A percentile compares a stretch with the other conserved stretches of the same genome.
Conservation (phyloP, 2,797 vertebrate species). For the Meda fulgida region DNA sequence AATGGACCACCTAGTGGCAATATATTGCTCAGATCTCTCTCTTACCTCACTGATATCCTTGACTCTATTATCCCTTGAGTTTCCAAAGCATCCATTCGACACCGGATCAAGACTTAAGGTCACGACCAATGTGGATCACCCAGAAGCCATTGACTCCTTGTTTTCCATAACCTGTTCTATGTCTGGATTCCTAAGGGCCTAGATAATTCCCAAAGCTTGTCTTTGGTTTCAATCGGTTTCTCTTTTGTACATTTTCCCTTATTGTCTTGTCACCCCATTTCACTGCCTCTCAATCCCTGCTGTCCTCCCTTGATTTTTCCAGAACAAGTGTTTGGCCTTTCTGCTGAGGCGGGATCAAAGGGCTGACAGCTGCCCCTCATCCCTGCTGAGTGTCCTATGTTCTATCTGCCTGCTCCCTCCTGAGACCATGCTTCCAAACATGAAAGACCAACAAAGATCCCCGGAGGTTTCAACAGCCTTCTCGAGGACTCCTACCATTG, state of each 20-base stretch:
- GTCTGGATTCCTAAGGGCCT: background rate
- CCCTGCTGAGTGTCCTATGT: slow-evolving; percentile 14
- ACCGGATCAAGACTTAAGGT: background rate
- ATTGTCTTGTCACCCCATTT: background rate
- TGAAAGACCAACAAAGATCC: slow-evolving; percentile 71
- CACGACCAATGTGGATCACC: background rate
- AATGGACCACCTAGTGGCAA: background rate
- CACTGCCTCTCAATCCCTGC: slow-evolving; percentile 16
- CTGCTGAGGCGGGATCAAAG: slow-evolving; percentile 50
- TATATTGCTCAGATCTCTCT: background rate
- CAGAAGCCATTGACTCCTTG: background rate
- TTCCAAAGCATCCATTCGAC: background rate
- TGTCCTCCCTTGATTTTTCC: slow-evolving; percentile 44
- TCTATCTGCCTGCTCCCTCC: slow-evolving; percentile 34
- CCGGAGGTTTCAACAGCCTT: slow-evolving; percentile 38
- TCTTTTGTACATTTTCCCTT: background rate
- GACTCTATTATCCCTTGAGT: background rate
- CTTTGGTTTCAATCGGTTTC: background rate
- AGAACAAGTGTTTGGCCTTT: slow-evolving; percentile 25
- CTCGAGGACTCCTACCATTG: background rate
- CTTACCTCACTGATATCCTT: slow-evolving; percentile 2
- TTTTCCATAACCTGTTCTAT: background rate
- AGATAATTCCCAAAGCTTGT: background rate
- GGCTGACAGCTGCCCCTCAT: slow-evolving; percentile 38
- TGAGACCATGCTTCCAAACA: slow-evolving; percentile 52